A percentile compares a stretch with the other conserved stretches of the same genome.
Conservation (phyloP, 2,113 vertebrate species). For the Aleadryas rufinucha region DNA sequence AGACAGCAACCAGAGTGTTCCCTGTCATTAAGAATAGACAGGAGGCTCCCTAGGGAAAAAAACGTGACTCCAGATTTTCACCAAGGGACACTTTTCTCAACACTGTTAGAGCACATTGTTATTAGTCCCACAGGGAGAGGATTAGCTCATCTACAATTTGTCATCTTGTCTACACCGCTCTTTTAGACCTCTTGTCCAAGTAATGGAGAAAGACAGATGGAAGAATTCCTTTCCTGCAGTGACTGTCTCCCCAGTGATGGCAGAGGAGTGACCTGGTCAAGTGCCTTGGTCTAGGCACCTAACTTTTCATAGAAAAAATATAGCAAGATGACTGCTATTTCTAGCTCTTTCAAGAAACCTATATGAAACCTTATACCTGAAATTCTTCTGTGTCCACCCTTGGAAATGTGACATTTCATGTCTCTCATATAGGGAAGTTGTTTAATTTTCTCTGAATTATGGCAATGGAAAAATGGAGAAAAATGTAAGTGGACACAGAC, state of each 20-base stretch:
- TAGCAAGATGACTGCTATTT: background rate
- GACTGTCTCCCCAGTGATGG: background rate
- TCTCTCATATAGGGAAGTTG: background rate
- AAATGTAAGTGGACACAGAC: background rate
- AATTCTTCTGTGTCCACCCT: background rate
- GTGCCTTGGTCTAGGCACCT: background rate
- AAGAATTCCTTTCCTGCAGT: background rate
- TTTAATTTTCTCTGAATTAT: background rate
- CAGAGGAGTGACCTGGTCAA: background rate
- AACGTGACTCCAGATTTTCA: background rate
- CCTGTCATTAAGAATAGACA: background rate
- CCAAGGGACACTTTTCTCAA: background rate
- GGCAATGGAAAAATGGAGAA: background rate
- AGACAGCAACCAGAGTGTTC: background rate
- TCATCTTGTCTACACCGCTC: background rate
- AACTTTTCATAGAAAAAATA: background rate
- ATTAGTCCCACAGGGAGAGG: background rate
- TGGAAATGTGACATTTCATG: background rate
- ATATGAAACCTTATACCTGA: background rate
- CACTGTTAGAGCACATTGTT: background rate
- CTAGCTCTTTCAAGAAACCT: background rate
- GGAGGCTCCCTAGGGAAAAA: background rate
- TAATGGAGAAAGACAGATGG: background rate
- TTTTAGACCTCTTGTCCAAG: background rate
- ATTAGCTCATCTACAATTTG: background rate